Conservation (phyloP, 2,797 vertebrate genomes). For the Pterois miles region DNA sequence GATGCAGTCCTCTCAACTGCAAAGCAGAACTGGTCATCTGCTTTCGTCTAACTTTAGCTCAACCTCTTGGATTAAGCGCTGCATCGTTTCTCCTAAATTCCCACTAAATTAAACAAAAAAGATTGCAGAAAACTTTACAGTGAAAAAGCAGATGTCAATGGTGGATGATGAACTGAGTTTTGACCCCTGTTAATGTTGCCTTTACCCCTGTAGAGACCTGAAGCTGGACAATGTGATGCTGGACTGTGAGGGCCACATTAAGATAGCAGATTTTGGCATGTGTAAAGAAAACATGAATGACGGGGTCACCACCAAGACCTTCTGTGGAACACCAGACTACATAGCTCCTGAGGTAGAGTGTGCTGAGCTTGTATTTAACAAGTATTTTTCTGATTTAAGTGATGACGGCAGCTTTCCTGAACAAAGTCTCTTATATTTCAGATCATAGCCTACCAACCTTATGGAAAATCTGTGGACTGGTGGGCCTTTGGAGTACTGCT, state of each 20-base stretch:
- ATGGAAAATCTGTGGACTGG: constrained; percentile 98
- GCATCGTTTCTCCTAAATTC: not conserved
- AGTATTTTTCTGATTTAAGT: not conserved
- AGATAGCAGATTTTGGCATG: constrained; percentile 98
- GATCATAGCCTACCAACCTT: constrained; percentile 99
- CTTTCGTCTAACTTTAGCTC: not conserved
- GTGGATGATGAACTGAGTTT: not conserved
- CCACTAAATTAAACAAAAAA: not conserved
- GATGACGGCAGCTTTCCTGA: not conserved
- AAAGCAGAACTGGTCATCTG: not conserved
- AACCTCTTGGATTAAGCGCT: not conserved
- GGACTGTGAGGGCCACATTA: constrained; percentile 97
- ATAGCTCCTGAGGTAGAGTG: constrained; percentile 92
- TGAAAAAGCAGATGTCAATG: not conserved
- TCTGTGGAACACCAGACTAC: constrained; percentile 99
- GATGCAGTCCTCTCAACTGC: not conserved
- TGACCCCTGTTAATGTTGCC: not conserved
- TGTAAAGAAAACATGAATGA: constrained; percentile 97
- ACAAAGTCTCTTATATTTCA: constrained; percentile 73
- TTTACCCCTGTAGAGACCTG: constrained; percentile 85
- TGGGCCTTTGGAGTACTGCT: constrained; percentile 98
- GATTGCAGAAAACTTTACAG: not conserved
- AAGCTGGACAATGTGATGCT: constrained; percentile 99
- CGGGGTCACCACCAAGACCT: constrained; percentile 95
- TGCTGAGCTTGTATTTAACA: not conserved